Percentiles rank a stretch among this genome's conserved stretches.
phyloP scores from a whole-genome alignment of 2,888 invertebrate species.

The Euzophera pinguis region DNA sequence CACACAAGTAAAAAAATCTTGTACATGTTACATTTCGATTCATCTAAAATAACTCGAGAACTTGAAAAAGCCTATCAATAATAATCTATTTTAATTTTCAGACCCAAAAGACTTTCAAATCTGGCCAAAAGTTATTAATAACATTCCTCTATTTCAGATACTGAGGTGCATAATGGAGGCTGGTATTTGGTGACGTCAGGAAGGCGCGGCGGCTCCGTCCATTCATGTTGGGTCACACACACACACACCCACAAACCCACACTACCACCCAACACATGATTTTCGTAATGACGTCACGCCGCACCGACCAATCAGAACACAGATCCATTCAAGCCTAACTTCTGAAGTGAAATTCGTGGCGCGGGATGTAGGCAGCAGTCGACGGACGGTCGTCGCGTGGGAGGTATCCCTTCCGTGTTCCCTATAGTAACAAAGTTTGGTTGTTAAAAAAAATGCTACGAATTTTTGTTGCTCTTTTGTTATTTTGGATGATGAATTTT shows the following conservation, averaged over 20 bases:
- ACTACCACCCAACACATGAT: conserved; percentile 73
- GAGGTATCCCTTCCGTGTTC: conserved; percentile 27
- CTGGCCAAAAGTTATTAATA: conserved; percentile 48
- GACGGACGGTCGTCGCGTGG: conserved; percentile 54
- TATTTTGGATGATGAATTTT: conserved; percentile 14
- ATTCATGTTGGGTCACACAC: conserved; percentile 51
- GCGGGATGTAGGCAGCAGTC: conserved; percentile 70
- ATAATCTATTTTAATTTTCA: neutral
- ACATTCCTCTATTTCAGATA: conserved; percentile 49
- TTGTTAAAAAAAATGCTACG: neutral
- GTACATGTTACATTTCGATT: neutral
- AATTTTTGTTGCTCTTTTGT: conserved; percentile 10
- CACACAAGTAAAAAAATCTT: neutral
- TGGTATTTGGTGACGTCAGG: conserved; percentile 61
- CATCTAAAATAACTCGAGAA: neutral
- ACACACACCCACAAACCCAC: conserved; percentile 46
- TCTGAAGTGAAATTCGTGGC: conserved; percentile 78
- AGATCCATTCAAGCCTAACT: conserved; percentile 85
- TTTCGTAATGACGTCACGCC: conserved; percentile 86
- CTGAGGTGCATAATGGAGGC: conserved; percentile 63
- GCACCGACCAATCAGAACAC: conserved; percentile 78
- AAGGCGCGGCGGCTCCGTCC: conserved; percentile 63
- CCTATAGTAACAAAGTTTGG: conserved; percentile 3
- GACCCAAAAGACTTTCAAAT: neutral
- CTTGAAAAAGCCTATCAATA: neutral